Percentiles rank a stretch among this genome's conserved stretches.
Evolutionary conservation across 2,797 vertebrate species (phyloP).

Genomic region (Cygnus olor): DNA sequence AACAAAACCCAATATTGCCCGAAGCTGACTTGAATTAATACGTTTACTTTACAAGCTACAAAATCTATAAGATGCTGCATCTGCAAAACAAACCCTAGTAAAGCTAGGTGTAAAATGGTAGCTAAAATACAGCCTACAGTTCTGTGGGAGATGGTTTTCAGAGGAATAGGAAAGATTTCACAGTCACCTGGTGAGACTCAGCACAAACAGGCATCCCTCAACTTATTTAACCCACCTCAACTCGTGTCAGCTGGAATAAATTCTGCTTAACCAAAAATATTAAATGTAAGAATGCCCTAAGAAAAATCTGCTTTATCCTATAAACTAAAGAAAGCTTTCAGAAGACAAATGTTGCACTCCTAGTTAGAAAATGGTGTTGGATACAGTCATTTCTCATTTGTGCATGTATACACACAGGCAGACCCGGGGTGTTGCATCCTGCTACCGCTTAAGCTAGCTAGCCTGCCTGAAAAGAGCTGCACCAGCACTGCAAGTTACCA

Average conservation of each 20-base stretch:
- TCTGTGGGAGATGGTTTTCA: background rate
- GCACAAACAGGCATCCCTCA: background rate
- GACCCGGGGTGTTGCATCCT: background rate
- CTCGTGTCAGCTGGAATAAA: background rate
- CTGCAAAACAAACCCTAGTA: background rate
- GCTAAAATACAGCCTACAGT: background rate
- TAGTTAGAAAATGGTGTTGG: fast-evolving
- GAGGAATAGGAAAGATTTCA: background rate
- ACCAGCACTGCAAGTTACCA: background rate
- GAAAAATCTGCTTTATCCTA: background rate
- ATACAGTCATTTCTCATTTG: background rate
- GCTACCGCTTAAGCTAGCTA: background rate
- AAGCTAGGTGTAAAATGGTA: background rate
- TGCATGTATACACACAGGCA: fast-evolving
- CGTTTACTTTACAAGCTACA: background rate
- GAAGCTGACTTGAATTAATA: background rate
- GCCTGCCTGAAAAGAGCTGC: background rate
- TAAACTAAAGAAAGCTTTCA: background rate
- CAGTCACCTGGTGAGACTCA: no score
- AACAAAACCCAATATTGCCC: background rate
- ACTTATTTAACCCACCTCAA: background rate
- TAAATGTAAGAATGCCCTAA: background rate
- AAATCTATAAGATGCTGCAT: no score
- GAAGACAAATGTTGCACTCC: background rate
- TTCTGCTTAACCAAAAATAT: background rate